Percentiles rank a stretch among this genome's conserved stretches.
These are phyloP conservation scores for Linyphia triangularis DNA, from an alignment of 2,888 invertebrate genomes.

Conservation along the genomic window DNA sequence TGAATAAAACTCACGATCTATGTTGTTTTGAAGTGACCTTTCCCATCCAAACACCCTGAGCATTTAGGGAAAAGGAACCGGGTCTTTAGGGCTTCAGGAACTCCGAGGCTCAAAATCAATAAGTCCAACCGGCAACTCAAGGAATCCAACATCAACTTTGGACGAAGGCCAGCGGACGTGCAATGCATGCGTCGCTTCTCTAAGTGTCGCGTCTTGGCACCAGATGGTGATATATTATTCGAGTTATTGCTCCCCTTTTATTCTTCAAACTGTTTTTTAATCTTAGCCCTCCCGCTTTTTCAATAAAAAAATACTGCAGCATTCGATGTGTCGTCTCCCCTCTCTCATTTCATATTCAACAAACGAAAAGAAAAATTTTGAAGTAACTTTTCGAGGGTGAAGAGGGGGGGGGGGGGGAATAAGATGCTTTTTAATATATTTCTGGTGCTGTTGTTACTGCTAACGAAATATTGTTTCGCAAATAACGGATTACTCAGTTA, in stretches of 20 bases:
- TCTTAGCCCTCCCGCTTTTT: background rate
- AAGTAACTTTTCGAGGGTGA: background rate
- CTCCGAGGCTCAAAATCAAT: constrained; percentile 16
- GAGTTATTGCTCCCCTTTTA: background rate
- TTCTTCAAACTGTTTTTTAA: constrained; percentile 16
- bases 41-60: background rate
- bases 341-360: background rate
- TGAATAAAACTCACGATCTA: no score
- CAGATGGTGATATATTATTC: constrained; percentile 49
- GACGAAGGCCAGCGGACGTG: background rate
- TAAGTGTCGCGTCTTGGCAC: constrained; percentile 39
- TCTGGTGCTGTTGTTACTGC: background rate
- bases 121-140: constrained; percentile 8
- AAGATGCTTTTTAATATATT: background rate
- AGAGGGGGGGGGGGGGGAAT: background rate
- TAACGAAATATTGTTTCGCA: background rate
- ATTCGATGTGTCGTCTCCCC: no score
- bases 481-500: background rate
- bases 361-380: background rate
- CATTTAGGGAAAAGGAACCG: background rate
- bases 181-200: background rate
- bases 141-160: constrained; percentile 23
- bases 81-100: background rate
- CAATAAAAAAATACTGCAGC: background rate
- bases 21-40: no score